Conservation (phyloP, 1,140 invertebrate species). For the Mesaphorura yosii region DNA sequence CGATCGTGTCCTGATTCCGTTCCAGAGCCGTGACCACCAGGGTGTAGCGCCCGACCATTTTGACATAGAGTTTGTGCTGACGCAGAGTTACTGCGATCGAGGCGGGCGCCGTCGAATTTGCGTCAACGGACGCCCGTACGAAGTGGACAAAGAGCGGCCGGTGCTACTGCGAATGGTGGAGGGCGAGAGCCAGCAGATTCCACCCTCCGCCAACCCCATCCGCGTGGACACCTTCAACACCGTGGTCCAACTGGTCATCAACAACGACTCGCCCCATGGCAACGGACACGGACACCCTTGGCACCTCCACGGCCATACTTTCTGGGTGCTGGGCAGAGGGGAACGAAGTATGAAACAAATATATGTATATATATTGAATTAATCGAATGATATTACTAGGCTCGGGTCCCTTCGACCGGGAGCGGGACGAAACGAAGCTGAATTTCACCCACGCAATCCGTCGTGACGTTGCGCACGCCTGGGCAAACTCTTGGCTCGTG, state of each 20-base stretch:
- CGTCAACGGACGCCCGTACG: background rate
- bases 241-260: background rate
- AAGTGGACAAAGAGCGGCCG: background rate
- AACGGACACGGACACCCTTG: background rate
- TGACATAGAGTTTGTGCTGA: background rate
- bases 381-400: too few species aligned
- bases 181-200: background rate
- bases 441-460: background rate
- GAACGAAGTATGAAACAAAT: too few species aligned
- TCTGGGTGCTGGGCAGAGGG: conserved; percentile 5
- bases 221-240: background rate
- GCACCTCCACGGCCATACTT: conserved; percentile 6
- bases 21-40: background rate
- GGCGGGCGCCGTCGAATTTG: background rate
- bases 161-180: background rate
- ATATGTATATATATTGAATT: too few species aligned
- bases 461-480: background rate
- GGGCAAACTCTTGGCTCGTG: background rate
- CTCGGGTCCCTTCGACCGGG: background rate
- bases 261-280: too few species aligned
- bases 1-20: background rate
- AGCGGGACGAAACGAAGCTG: background rate
- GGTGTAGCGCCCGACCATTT: background rate
- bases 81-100: background rate
- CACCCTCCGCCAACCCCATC: background rate